Evolutionary conservation across 2,888 invertebrate species (phyloP), one percentile per base, ranked within the genome.

Genomic region (Apoda limacodes): DNA sequence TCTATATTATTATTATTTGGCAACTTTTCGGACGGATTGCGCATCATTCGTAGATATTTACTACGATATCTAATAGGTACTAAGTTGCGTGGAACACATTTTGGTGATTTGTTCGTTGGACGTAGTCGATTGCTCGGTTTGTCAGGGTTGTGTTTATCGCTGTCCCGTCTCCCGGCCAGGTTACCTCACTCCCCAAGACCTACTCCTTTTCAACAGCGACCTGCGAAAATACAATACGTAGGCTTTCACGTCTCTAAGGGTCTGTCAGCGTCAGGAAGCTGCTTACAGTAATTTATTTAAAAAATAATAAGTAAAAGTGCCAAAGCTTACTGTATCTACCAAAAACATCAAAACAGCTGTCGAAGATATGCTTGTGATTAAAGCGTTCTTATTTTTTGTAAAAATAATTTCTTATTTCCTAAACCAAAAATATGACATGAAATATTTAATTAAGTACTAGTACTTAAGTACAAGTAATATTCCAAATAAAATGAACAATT

Each of bases 171-270:
- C 48, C 40, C 56, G 42, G 67, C 70, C 70, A 65, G 70, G 75
- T 66, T 81, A 81, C 67, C 80, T 81, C 66, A 81, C 76, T 32
- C 76, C 76, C 44, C 63, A 61, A 51, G 50, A 49, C 38, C 67
- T 69, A 45, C 60, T 63, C 47, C 64, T 68, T 70, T 75, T 78
- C 75, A 80, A 55, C 69, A 80, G 70, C 66, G 62, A 80, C 76
- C 81, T 82, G 80, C 32, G 52, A 55, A 67, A 34, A 65, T 35
- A 35, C 32, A 55, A 59, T 64, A 55, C 60, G 69, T 71, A 72
- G 74, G 69, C 71, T 75, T 74, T 76, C 75, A 76, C 68, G 74
- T 71, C 71, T 70, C 64, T 68, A 52, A 61, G 55, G n/a, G n/a
- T n/a, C n/a, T n/a, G n/a, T n/a, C n/a, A n/a, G n/a, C n/a, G n/a